phyloP scores from a whole-genome alignment of 1,140 invertebrate species.

The Sesamia nonagrioides region DNA sequence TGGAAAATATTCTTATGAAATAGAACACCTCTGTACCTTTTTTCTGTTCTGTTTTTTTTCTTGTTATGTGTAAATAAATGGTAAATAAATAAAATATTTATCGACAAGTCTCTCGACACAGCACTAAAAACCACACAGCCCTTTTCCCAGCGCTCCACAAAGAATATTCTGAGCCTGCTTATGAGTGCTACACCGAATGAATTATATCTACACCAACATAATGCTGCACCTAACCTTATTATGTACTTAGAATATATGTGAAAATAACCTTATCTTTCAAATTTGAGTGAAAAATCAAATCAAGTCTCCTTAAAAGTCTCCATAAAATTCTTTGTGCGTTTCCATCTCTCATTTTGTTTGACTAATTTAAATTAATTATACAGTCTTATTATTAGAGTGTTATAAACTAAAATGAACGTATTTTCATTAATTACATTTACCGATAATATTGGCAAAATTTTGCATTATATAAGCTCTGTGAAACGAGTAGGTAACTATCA shows the following conservation, averaged over 20 bases:
- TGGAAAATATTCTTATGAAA: no score
- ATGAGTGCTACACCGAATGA: constrained; percentile 16
- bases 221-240: constrained; percentile 35
- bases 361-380: neutral
- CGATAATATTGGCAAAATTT: neutral
- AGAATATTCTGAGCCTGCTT: constrained; percentile 45
- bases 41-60: no score
- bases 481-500: neutral
- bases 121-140: constrained; percentile 15
- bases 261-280: constrained; percentile 24
- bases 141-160: constrained; percentile 44
- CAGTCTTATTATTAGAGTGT: neutral
- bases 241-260: constrained; percentile 36
- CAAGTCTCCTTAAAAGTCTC: neutral
- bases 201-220: constrained; percentile 18
- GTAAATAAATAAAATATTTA: neutral
- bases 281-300: constrained; percentile 39
- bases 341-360: neutral
- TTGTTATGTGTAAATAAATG: no score
- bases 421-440: neutral
- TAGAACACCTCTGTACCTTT: no score
- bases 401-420: neutral
- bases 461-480: neutral
- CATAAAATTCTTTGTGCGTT: neutral
- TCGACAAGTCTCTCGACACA: neutral